These are phyloP conservation scores for Cataglyphis cursor DNA, from an alignment of 2,888 invertebrate species.

Conservation along the genomic window DNA sequence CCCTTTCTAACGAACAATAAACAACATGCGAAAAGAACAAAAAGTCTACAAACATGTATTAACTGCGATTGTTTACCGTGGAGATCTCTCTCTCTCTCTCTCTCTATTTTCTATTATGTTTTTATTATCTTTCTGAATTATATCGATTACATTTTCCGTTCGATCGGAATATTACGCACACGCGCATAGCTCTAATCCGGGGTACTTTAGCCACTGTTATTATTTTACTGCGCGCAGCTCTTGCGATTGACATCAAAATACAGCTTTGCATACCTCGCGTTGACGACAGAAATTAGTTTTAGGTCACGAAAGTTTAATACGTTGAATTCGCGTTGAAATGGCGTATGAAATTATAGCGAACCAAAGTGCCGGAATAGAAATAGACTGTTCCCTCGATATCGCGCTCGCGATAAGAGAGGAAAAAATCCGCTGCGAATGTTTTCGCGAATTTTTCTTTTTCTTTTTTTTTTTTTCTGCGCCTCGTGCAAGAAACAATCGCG, in stretches of 20 bases:
- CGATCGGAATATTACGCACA: background rate
- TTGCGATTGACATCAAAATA: slow-evolving; percentile 32
- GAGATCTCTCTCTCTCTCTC: background rate
- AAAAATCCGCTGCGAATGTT: background rate
- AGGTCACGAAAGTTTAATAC: slow-evolving; percentile 43
- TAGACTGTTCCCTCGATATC: background rate
- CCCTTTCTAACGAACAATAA: slow-evolving; percentile 19
- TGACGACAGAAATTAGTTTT: slow-evolving; percentile 37
- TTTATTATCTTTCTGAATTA: background rate
- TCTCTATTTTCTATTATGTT: too few species aligned
- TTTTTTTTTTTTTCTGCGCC: background rate
- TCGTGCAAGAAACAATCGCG: slow-evolving; percentile 1
- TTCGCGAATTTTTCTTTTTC: background rate
- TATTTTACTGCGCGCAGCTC: slow-evolving; percentile 18
- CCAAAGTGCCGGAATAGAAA: background rate
- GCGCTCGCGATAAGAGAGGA: background rate
- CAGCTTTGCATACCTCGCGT: background rate
- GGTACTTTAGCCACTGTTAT: slow-evolving; percentile 2
- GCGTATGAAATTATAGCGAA: slow-evolving; percentile 23
- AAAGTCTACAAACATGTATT: slow-evolving; percentile 59
- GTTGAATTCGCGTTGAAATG: slow-evolving; percentile 34
- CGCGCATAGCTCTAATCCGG: background rate
- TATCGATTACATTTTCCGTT: slow-evolving; percentile 24
- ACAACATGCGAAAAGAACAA: slow-evolving; percentile 42
- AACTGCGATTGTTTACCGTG: background rate